phyloP scores from a whole-genome alignment of 2,888 invertebrate species.

The Trissolcus brochymenae region DNA sequence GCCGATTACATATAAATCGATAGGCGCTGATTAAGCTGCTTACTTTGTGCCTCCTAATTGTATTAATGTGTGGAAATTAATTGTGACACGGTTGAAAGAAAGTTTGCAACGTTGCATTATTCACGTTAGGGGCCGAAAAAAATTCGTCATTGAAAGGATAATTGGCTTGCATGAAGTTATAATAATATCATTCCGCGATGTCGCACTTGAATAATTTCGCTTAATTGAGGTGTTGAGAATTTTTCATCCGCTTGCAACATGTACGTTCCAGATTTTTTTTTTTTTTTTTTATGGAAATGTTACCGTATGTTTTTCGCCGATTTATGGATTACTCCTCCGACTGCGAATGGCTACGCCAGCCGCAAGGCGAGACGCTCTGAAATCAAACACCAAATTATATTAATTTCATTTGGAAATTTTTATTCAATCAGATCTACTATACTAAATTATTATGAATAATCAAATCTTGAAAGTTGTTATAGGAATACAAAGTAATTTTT shows the following conservation, averaged over 20 bases:
- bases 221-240: no score
- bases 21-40: no score
- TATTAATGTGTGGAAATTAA: neutral
- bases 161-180: no score
- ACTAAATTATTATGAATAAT: neutral
- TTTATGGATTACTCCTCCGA: constrained; percentile 52
- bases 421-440: no score
- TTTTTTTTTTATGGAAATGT: constrained; percentile 10
- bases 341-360: constrained; percentile 60
- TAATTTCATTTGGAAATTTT: constrained; percentile 16
- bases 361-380: constrained; percentile 65
- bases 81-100: constrained; percentile 1
- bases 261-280: neutral
- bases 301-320: constrained; percentile 49
- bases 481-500: neutral
- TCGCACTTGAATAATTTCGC: no score
- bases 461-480: no score
- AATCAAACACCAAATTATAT: constrained; percentile 48
- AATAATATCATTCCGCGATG: no score
- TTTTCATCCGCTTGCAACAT: no score
- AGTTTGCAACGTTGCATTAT: no score
- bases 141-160: no score
- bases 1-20: no score
- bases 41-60: neutral
- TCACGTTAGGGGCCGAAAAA: no score